phyloP scores from a whole-genome alignment of 2,113 vertebrate genomes.

The Agapornis roseicollis region DNA sequence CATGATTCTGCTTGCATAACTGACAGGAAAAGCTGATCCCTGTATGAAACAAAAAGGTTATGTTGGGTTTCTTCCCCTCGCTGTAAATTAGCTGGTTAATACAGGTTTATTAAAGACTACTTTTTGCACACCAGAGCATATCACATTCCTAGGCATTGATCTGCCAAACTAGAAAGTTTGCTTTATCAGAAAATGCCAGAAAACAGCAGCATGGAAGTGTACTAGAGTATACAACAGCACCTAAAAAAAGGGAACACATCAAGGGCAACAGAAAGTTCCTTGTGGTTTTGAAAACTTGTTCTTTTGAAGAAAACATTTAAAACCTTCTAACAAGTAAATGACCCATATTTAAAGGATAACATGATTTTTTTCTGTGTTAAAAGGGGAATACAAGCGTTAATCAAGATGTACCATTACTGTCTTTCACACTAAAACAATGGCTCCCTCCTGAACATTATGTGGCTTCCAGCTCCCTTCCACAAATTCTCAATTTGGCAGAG shows the following conservation, averaged over 20 bases:
- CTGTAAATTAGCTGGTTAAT: background rate
- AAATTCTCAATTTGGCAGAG: background rate
- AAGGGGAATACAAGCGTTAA: background rate
- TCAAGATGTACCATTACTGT: background rate
- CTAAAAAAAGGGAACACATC: background rate
- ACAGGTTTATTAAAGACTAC: background rate
- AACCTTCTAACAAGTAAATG: background rate
- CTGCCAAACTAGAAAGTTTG: background rate
- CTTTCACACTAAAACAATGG: background rate
- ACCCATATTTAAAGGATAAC: background rate
- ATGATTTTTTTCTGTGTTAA: background rate
- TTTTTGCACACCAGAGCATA: background rate
- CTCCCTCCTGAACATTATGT: background rate
- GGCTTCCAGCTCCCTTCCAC: background rate
- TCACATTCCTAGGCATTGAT: background rate
- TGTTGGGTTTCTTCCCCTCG: background rate
- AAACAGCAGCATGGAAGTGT: background rate
- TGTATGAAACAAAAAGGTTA: conserved; percentile 31
- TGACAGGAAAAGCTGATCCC: conserved; percentile 50
- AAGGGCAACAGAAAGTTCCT: background rate
- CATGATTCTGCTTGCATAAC: conserved; percentile 1
- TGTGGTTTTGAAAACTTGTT: background rate
- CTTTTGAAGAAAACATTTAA: background rate
- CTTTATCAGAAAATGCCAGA: background rate
- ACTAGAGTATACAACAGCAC: background rate